Conservation (phyloP, 1,140 invertebrate species). For the Drosophila persimilis region DNA sequence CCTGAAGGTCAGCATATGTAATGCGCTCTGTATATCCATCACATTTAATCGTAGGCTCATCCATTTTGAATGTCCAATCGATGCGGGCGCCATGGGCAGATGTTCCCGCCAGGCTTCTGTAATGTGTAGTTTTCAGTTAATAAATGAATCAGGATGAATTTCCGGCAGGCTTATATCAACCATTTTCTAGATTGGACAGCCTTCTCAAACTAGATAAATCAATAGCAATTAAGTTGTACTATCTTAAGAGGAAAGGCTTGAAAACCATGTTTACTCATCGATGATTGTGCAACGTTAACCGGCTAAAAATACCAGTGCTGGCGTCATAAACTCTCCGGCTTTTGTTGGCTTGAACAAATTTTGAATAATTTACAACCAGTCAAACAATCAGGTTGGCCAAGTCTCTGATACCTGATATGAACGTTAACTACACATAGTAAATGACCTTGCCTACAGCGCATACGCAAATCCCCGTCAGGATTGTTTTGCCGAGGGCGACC, state of each 20-base stretch:
- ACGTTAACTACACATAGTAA: conserved; percentile 19
- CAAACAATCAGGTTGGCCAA: conserved; percentile 15
- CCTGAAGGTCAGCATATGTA: conserved; percentile 19
- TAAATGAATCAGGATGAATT: neutral
- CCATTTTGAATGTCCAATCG: conserved; percentile 37
- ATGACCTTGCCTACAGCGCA: conserved; percentile 15
- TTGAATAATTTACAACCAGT: conserved; percentile 19
- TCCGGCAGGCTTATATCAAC: neutral
- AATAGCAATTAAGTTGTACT: neutral
- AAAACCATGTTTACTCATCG: neutral
- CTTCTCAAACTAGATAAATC: neutral
- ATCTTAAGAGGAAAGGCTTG: neutral
- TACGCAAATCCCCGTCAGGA: conserved; percentile 3
- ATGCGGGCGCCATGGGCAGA: neutral
- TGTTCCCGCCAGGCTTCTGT: neutral
- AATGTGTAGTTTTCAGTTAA: too few species aligned
- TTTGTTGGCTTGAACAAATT: neutral
- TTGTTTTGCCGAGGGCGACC: conserved; percentile 11
- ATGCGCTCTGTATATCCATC: conserved; percentile 19
- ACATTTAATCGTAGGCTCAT: conserved; percentile 8
- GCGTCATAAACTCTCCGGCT: conserved; percentile 8
- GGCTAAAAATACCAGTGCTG: neutral
- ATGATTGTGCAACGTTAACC: neutral
- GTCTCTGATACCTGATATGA: conserved; percentile 20
- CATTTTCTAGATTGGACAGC: neutral